phyloP scores from a whole-genome alignment of 2,797 vertebrate genomes.

The Limnodromus scolopaceus region DNA sequence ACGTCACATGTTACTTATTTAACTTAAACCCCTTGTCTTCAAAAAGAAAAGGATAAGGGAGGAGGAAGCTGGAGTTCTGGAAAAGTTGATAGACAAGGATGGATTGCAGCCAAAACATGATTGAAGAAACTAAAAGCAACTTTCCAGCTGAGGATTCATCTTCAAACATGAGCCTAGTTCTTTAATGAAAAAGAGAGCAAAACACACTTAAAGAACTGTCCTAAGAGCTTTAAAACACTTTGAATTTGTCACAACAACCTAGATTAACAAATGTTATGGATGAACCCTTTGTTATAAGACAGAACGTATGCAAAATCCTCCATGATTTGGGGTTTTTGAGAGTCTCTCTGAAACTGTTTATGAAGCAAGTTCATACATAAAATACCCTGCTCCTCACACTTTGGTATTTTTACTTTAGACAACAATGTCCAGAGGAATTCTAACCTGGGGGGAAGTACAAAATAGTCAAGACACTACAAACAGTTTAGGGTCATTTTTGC shows the following conservation, averaged over 20 bases:
- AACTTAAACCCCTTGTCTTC: conserved; percentile 26
- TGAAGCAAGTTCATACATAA: background rate
- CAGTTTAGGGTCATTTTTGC: background rate
- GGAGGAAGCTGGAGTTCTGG: background rate
- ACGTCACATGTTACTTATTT: conserved; percentile 43
- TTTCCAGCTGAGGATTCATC: conserved; percentile 54
- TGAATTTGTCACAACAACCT: conserved; percentile 15
- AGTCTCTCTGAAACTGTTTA: background rate
- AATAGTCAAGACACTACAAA: background rate
- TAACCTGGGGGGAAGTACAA: background rate
- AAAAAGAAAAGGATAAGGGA: conserved; percentile 2
- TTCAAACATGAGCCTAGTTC: conserved; percentile 46
- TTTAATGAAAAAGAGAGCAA: conserved; percentile 33
- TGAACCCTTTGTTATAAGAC: background rate
- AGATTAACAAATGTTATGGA: background rate
- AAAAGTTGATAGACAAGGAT: conserved; percentile 28
- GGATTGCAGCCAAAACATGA: conserved; percentile 26
- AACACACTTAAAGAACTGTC: conserved; percentile 49
- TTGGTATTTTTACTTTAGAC: background rate
- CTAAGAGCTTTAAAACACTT: conserved; percentile 44
- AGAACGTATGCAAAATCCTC: conserved; percentile 3
- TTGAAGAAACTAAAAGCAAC: conserved; percentile 45
- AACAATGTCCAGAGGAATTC: background rate
- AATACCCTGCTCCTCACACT: background rate
- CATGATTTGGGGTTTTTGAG: background rate